phyloP scores from a whole-genome alignment of 2,888 invertebrate genomes.

The Chrysolina oricalcia region DNA sequence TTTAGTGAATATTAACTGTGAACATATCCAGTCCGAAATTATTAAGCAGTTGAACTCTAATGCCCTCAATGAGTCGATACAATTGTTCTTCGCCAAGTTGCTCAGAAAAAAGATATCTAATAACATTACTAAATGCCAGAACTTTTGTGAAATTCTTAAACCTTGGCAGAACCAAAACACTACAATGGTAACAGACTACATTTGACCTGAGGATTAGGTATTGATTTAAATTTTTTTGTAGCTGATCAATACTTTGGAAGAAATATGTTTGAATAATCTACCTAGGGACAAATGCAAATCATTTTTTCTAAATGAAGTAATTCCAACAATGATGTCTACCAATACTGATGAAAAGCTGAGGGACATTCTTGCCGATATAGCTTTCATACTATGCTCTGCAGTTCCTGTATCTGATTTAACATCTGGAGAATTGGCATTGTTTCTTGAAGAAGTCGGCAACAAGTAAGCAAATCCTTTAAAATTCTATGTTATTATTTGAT shows the following conservation, averaged over 20 bases:
- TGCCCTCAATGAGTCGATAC: constrained; percentile 32
- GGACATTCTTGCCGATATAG: constrained; percentile 51
- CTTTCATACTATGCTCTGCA: constrained; percentile 49
- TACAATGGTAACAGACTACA: constrained; percentile 30
- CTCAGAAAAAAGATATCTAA: constrained; percentile 34
- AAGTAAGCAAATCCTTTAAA: constrained; percentile 42
- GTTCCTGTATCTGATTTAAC: constrained; percentile 48
- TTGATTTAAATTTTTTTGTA: constrained; percentile 35
- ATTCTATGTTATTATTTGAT: not conserved
- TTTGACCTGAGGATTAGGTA: not conserved
- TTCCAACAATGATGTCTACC: constrained; percentile 53
- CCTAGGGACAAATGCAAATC: constrained; percentile 44
- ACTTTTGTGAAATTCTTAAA: constrained; percentile 35
- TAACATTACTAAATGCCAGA: constrained; percentile 26
- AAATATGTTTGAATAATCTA: constrained; percentile 45
- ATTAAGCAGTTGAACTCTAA: constrained; percentile 32
- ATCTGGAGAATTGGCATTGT: constrained; percentile 48
- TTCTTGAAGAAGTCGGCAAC: constrained; percentile 47
- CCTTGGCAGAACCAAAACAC: constrained; percentile 39
- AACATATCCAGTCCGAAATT: constrained; percentile 36
- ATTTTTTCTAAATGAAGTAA: constrained; percentile 49
- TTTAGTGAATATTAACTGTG: constrained; percentile 27
- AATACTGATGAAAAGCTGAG: constrained; percentile 45
- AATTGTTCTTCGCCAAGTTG: constrained; percentile 28
- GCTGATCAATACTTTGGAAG: constrained; percentile 48